phyloP scores from a whole-genome alignment of 2,888 invertebrate genomes.

The Ypsolopha sequella region DNA sequence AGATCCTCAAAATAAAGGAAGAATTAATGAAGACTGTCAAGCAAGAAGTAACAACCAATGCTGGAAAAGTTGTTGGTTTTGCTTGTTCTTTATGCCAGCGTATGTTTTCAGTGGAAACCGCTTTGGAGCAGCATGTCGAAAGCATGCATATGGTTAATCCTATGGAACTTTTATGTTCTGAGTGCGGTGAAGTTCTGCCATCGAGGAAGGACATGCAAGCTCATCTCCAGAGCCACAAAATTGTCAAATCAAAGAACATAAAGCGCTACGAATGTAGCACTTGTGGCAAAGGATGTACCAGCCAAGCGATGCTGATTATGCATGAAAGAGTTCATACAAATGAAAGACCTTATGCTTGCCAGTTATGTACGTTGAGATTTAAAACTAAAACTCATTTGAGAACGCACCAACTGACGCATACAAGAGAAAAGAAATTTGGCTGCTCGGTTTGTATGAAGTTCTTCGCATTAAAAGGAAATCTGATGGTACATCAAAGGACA shows the following conservation, averaged over 20 bases:
- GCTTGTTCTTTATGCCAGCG: slow-evolving; percentile 59
- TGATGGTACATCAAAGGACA: slow-evolving; percentile 60
- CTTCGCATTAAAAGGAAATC: slow-evolving; percentile 62
- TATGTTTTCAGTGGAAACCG: slow-evolving; percentile 57
- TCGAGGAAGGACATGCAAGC: slow-evolving; percentile 42
- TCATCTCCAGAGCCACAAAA: slow-evolving; percentile 38
- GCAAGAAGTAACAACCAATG: slow-evolving; percentile 48
- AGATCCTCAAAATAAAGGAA: slow-evolving; percentile 40
- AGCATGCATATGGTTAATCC: slow-evolving; percentile 44
- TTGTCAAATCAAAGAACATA: slow-evolving; percentile 17
- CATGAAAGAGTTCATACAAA: slow-evolving; percentile 65
- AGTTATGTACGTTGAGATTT: slow-evolving; percentile 51
- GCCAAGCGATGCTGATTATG: slow-evolving; percentile 63
- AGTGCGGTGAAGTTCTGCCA: slow-evolving; percentile 48
- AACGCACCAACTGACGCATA: slow-evolving; percentile 63
- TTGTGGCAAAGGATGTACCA: slow-evolving; percentile 58
- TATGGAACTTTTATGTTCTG: slow-evolving; percentile 38
- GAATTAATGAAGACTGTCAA: slow-evolving; percentile 57
- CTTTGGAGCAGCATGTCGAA: slow-evolving; percentile 55
- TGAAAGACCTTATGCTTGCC: slow-evolving; percentile 57
- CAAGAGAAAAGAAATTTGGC: slow-evolving; percentile 63
- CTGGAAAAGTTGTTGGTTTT: slow-evolving; percentile 51
- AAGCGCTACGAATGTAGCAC: slow-evolving; percentile 45
- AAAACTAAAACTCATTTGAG: slow-evolving; percentile 63
- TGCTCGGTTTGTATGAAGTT: slow-evolving; percentile 67